Conservation (phyloP, 2,797 vertebrate species). For the Percopsis omiscomaycus region DNA sequence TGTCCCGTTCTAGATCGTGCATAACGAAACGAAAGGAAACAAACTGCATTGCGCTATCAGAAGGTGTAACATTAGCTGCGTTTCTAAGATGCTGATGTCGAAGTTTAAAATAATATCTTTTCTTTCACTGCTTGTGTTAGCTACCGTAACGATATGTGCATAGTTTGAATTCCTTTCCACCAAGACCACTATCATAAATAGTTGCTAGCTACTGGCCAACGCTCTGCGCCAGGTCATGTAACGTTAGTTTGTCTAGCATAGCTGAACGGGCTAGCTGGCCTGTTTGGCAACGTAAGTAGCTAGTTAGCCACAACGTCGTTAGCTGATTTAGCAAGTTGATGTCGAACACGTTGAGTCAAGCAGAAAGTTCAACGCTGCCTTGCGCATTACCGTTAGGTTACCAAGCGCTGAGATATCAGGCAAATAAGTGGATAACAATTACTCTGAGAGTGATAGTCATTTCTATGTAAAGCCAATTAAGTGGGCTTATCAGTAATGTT, state of each 20-base stretch:
- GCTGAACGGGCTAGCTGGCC: constrained; percentile 55
- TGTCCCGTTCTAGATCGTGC: too few species aligned
- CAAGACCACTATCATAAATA: constrained; percentile 49
- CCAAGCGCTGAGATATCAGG: constrained; percentile 36
- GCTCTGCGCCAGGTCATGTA: not conserved
- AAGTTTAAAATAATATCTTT: constrained; percentile 35
- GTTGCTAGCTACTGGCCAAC: constrained; percentile 15
- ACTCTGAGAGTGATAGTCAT: not conserved
- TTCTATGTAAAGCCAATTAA: not conserved
- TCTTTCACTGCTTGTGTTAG: constrained; percentile 57
- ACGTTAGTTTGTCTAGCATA: constrained; percentile 23
- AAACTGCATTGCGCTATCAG: too few species aligned
- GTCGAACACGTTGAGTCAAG: constrained; percentile 57
- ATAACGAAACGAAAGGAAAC: too few species aligned
- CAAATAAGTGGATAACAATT: not conserved
- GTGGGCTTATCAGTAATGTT: not conserved
- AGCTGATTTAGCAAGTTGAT: constrained; percentile 67
- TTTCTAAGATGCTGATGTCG: not conserved
- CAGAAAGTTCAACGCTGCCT: constrained; percentile 72
- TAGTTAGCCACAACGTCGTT: constrained; percentile 45
- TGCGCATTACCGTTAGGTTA: constrained; percentile 53
- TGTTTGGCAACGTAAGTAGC: constrained; percentile 36
- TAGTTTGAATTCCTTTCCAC: constrained; percentile 67
- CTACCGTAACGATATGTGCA: constrained; percentile 47
- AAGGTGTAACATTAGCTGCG: not conserved